These are phyloP conservation scores for Neelides sp. DNA, from an alignment of 1,140 invertebrate genomes.

Conservation along the genomic window DNA sequence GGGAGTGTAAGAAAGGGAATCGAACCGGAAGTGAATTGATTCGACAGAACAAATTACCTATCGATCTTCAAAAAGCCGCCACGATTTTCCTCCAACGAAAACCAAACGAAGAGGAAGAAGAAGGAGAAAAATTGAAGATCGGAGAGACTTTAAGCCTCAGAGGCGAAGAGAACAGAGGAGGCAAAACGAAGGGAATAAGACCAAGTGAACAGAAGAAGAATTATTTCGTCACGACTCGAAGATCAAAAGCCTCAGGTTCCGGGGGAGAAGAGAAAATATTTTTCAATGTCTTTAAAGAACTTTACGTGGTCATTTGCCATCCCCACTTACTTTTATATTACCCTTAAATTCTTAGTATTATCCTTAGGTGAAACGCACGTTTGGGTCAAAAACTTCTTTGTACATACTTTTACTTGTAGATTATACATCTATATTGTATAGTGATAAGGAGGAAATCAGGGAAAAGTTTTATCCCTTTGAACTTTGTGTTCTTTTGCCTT, in stretches of 20 bases:
- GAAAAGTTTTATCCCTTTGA: too few species aligned
- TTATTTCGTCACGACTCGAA: conserved; percentile 13
- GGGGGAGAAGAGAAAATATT: neutral
- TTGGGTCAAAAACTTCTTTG: too few species aligned
- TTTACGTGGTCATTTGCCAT: too few species aligned
- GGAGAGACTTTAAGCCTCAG: conserved; percentile 8
- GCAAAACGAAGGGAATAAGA: conserved; percentile 8
- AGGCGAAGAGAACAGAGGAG: conserved; percentile 2
- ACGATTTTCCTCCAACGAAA: neutral
- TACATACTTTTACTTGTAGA: too few species aligned
- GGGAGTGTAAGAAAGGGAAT: conserved; percentile 11
- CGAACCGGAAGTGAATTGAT: conserved; percentile 13
- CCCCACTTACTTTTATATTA: too few species aligned
- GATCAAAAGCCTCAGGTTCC: conserved; percentile 10
- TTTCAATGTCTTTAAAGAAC: conserved; percentile 6
- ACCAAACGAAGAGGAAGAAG: neutral
- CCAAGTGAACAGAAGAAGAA: conserved; percentile 4
- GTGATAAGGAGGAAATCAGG: too few species aligned
- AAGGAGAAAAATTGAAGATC: neutral
- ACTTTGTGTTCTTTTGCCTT: too few species aligned
- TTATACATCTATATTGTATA: too few species aligned
- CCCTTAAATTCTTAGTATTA: too few species aligned
- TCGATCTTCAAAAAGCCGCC: conserved; percentile 3
- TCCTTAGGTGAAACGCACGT: too few species aligned
- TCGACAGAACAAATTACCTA: conserved; percentile 15